phyloP scores from a whole-genome alignment of 2,888 invertebrate genomes.

The Netelia inedita region DNA sequence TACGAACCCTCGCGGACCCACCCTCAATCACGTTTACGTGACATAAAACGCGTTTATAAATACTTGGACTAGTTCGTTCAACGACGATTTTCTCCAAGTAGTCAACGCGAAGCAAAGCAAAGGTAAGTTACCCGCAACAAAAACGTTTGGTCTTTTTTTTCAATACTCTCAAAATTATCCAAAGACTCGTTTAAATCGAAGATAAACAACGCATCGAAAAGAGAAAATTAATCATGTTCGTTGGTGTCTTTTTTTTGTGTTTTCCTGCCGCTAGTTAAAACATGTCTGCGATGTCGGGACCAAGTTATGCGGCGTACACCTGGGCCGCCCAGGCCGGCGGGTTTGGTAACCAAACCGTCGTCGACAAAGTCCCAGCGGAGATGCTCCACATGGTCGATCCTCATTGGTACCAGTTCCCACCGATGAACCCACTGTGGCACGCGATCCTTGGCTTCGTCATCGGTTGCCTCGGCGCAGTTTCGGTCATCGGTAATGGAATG shows the following conservation, averaged over 20 bases:
- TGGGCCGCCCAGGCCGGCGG: slow-evolving; percentile 86
- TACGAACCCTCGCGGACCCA: slow-evolving; percentile 73
- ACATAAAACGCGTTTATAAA: slow-evolving; percentile 56
- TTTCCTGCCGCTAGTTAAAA: slow-evolving; percentile 59
- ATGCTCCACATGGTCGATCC: slow-evolving; percentile 92
- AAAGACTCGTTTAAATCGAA: not conserved
- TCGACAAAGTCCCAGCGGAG: slow-evolving; percentile 91
- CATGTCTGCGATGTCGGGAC: slow-evolving; percentile 85
- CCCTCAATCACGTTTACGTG: slow-evolving; percentile 45
- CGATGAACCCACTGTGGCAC: slow-evolving; percentile 96
- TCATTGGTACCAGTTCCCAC: slow-evolving; percentile 95
- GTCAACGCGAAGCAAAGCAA: slow-evolving; percentile 52
- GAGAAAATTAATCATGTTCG: not conserved
- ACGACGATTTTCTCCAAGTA: slow-evolving; percentile 82
- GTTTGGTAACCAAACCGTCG: slow-evolving; percentile 90
- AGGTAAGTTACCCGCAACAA: slow-evolving; percentile 66
- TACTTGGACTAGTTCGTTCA: slow-evolving; percentile 82
- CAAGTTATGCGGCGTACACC: slow-evolving; percentile 85
- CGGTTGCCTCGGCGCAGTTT: slow-evolving; percentile 90
- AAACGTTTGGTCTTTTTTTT: too few relatives aligned
- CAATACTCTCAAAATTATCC: too few relatives aligned
- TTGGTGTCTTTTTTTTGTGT: slow-evolving; percentile 1
- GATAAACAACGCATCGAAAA: not conserved
- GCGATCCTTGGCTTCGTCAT: slow-evolving; percentile 93
- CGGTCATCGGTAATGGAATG: slow-evolving; percentile 90